Evolutionary conservation across 2,888 invertebrate species (phyloP).

Genomic region (Thereva unica): DNA sequence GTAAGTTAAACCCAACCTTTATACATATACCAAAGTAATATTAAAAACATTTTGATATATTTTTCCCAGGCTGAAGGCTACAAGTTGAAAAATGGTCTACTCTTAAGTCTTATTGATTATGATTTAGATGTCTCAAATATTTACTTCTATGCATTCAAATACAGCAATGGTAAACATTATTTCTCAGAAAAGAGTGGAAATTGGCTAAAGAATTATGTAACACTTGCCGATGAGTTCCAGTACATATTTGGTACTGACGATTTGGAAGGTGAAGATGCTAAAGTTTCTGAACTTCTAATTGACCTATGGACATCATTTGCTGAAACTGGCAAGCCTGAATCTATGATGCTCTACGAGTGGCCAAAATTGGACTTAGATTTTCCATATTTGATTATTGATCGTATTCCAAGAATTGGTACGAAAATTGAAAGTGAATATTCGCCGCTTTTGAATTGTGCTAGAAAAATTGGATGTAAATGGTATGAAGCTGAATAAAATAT

Average conservation of each 20-base stretch:
- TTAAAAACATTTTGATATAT: background rate
- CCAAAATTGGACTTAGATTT: too few relatives aligned
- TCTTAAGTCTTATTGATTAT: background rate
- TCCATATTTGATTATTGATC: too few relatives aligned
- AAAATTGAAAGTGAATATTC: too few relatives aligned
- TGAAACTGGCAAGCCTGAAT: constrained; percentile 50
- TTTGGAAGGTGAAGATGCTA: constrained; percentile 48
- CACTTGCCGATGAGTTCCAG: constrained; percentile 61
- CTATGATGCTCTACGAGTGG: constrained; percentile 27
- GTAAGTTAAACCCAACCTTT: background rate
- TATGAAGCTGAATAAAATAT: too few relatives aligned
- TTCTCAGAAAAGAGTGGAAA: constrained; percentile 45
- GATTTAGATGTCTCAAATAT: constrained; percentile 26
- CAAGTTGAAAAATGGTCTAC: constrained; percentile 2
- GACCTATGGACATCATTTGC: constrained; percentile 57
- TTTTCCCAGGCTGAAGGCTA: background rate
- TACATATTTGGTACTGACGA: constrained; percentile 51
- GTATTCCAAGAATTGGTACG: too few relatives aligned
- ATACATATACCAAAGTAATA: too few relatives aligned
- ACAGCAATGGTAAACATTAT: constrained; percentile 45
- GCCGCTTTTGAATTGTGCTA: too few relatives aligned
- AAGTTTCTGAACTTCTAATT: constrained; percentile 59
- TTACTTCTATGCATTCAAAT: constrained; percentile 56
- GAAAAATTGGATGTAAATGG: too few relatives aligned
- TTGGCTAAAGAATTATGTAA: constrained; percentile 50